phyloP scores from a whole-genome alignment of 2,888 invertebrate genomes.

The Standfussiana lucernea region DNA sequence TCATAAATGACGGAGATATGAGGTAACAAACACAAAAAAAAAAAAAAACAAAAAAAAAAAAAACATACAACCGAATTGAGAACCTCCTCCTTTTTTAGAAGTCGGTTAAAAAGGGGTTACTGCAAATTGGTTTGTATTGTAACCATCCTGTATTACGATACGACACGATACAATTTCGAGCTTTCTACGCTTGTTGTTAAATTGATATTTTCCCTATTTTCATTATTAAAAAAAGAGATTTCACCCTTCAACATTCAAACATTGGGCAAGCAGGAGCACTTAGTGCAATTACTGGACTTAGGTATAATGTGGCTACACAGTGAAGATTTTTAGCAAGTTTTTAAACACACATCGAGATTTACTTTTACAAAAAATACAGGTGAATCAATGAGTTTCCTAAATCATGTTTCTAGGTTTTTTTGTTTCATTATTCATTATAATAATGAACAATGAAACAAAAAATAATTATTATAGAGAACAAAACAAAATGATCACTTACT shows the following conservation, averaged over 20 bases:
- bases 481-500: slow-evolving; percentile 88
- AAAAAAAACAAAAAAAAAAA: no score
- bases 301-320: not conserved
- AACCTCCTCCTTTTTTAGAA: no score
- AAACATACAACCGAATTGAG: no score
- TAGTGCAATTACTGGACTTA: not conserved
- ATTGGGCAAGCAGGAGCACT: not conserved
- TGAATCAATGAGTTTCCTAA: not conserved
- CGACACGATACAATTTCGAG: not conserved
- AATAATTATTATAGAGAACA: not conserved
- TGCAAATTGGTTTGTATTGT: slow-evolving; percentile 41
- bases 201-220: not conserved
- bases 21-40: no score
- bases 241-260: not conserved
- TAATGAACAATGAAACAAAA: not conserved
- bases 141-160: not conserved
- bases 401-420: no score
- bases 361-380: not conserved
- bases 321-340: not conserved
- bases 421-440: no score
- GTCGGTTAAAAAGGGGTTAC: slow-evolving; percentile 21
- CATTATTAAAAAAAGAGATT: not conserved
- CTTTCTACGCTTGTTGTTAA: not conserved
- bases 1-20: no score
- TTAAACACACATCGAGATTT: not conserved